Base-by-base conservation (phyloP, 2,888 invertebrate genomes). In the Andrena camellia region DNA sequence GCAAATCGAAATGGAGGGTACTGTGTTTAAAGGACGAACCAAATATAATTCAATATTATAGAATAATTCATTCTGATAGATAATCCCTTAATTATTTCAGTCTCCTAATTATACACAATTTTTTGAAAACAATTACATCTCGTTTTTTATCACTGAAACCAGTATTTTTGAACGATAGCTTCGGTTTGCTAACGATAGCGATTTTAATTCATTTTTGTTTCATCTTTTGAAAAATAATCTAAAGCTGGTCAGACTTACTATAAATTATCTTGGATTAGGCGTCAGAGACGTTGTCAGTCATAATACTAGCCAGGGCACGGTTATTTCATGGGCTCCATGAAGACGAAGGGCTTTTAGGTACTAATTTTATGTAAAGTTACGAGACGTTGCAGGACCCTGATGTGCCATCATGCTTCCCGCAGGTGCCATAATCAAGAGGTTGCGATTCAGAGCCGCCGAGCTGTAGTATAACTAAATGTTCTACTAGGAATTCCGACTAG, bases 341-440 rank as follows among this genome's bases (percentile, higher is more conserved):
- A 90, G 69, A 76, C 86, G 71, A 90, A 90, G 91, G 90, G 93
- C 93, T 92, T 93, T 93, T 93, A 93, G 93, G 90, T 92, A 91
- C 93, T 93, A 93, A 93, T 93, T 93, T 93, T 93, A 93, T 93
- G 93, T 93, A 93, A 92, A 93, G 91, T 93, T 93, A 93, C 92
- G 93, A 93, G 90, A 83, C 87, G 81, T 75, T 80, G 86, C 82
- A 85, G 85, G 82, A 88, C 91, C 90, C 91, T 78, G 80, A 90
- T 87, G 92, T 90, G 88, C 92, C 83, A 91, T 93, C 89, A 80
- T 63, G 87, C 83, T 79, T 90, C 92, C 92, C 93, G 88, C 89
- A 90, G 93, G 92, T 90, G 88, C 90, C 85, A 87, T 93, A 92
- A 92, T 90, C 90, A 85, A 85, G 88, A 82, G 88, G 76, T 81